phyloP scores from a whole-genome alignment of 1,140 invertebrate genomes.

The Drosophila mojavensis region DNA sequence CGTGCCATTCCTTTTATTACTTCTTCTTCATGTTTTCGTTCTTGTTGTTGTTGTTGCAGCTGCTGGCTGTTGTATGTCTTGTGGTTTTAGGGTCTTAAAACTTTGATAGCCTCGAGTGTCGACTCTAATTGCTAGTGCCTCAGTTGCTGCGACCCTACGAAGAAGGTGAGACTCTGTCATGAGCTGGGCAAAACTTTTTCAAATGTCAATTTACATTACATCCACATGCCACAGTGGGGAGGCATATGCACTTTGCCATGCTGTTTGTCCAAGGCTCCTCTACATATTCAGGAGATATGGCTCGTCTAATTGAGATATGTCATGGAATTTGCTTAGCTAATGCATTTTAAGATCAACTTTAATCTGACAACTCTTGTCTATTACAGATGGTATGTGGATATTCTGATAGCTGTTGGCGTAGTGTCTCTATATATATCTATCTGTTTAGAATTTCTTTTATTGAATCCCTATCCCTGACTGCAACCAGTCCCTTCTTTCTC shows the following conservation, averaged over 20 bases:
- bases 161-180: conserved; percentile 21
- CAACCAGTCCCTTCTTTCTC: no score
- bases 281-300: no score
- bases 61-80: conserved; percentile 16
- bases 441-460: no score
- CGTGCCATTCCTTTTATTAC: conserved; percentile 49
- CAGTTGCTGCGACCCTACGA: conserved; percentile 36
- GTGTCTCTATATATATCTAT: no score
- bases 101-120: conserved; percentile 56
- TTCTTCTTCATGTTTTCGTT: neutral
- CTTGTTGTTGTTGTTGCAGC: neutral
- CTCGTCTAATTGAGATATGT: no score
- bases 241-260: neutral
- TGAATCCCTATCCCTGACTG: no score
- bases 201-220: neutral
- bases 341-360: no score
- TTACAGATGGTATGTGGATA: no score
- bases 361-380: no score
- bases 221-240: neutral
- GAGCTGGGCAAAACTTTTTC: conserved; percentile 4
- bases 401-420: no score
- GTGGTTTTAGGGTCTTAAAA: conserved; percentile 63
- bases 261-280: neutral
- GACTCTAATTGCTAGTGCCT: conserved; percentile 67
- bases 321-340: no score